Conservation (phyloP, 2,113 vertebrate species). For the Dascyllus trimaculatus region DNA sequence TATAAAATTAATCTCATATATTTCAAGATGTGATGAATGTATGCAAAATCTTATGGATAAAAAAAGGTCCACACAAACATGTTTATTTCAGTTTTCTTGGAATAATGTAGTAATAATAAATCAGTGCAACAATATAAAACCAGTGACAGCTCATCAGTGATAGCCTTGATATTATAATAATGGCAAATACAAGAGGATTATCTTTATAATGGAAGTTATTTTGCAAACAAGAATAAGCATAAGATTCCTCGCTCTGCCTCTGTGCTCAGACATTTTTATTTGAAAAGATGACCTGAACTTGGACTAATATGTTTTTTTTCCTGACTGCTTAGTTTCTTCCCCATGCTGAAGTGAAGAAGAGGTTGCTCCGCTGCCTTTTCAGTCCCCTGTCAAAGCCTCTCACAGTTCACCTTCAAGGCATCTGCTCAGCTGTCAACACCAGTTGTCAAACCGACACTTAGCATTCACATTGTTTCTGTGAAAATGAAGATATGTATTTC, state of each 20-base stretch:
- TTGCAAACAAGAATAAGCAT: background rate
- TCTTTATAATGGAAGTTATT: too few species aligned
- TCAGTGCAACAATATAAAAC: too few species aligned
- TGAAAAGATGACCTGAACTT: slow-evolving; percentile 52
- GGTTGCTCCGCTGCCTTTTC: slow-evolving; percentile 68
- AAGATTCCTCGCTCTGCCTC: background rate
- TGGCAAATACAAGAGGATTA: too few species aligned
- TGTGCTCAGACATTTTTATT: slow-evolving; percentile 19
- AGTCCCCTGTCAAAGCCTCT: slow-evolving; percentile 78
- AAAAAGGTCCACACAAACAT: too few species aligned
- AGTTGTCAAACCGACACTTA: slow-evolving; percentile 79
- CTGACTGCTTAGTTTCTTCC: slow-evolving; percentile 42
- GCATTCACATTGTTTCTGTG: slow-evolving; percentile 74
- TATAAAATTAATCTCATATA: background rate
- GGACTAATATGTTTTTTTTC: slow-evolving; percentile 26
- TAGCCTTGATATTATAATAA: too few species aligned
- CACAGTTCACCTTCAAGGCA: slow-evolving; percentile 81
- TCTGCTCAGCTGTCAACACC: slow-evolving; percentile 79
- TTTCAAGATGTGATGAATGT: too few species aligned
- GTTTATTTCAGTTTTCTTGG: too few species aligned
- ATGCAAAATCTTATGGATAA: too few species aligned
- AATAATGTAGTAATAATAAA: too few species aligned
- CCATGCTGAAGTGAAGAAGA: slow-evolving; percentile 49
- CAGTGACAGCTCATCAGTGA: too few species aligned
- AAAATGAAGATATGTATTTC: slow-evolving; percentile 79